Evolutionary conservation across 1,140 invertebrate species (phyloP), one percentile per base, ranked within the genome.

Genomic region (Zaprionus kolodkinae): DNA sequence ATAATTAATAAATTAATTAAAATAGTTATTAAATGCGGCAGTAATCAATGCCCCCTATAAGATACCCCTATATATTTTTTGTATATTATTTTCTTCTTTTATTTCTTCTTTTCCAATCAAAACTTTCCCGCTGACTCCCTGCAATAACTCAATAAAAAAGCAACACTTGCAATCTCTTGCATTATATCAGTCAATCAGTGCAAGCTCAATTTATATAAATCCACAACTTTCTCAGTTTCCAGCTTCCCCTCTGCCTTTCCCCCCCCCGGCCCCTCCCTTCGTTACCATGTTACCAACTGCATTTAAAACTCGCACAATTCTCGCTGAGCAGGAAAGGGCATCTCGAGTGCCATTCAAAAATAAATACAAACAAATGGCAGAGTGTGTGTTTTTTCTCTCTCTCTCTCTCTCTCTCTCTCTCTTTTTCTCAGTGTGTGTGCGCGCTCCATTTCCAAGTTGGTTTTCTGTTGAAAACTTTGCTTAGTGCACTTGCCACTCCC

Each of bases 291-390:
- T 11, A n/a, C 57, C 57, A 67, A 38, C 9, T 36, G 30, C n/a
- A 13, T 50, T 33, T 21, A 43, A 50, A 60, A 25, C 54, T 33
- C 36, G 45, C 13, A 21, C 52, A 54, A 36, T 43, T 68, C 56
- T 36, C 6, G 52, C 33, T 35, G 30, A 48, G 9, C 30, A 54
- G 21, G 21, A 15, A 45, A 75, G 74, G 48, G 79, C 68, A 82
- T 82, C 63, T 75, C 48, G 65, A 83, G 79, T 68, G 67, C 80
- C 60, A 83, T 83, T 83, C 72, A 83, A 83, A 83, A 83, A 83
- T 83, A 83, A 83, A 83, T 83, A 83, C 72, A 67, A 83, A 79
- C 77, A 84, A 83, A 84, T 84, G 72, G 68, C 63, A 61, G 78
- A 77, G 56, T 74, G 48, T 33, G 60, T 43, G 64, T 76, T 64